Evolutionary conservation across 2,797 vertebrate species (phyloP).

Genomic region (Miichthys miiuy): DNA sequence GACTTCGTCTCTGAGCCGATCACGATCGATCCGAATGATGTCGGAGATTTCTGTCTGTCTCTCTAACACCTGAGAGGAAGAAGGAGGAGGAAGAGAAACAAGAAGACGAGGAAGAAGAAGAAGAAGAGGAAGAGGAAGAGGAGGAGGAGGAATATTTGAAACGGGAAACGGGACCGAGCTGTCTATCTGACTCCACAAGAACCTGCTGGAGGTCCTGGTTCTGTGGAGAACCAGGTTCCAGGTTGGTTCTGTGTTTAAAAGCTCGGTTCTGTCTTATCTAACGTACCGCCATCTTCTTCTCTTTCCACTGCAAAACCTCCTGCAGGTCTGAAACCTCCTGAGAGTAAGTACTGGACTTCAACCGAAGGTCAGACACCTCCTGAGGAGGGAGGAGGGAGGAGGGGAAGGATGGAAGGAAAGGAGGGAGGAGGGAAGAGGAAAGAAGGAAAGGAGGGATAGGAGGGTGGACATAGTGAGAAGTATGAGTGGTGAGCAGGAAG

Average conservation of each 20-base stretch:
- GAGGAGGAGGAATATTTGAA: constrained; percentile 23
- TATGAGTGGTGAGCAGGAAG: not conserved
- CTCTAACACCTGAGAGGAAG: constrained; percentile 90
- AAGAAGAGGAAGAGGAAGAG: not conserved
- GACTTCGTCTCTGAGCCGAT: constrained; percentile 91
- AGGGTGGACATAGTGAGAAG: not conserved
- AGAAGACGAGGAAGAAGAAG: not conserved
- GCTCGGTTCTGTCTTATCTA: not conserved
- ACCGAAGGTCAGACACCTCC: constrained; percentile 91
- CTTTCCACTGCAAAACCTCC: constrained; percentile 97
- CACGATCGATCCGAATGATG: constrained; percentile 89
- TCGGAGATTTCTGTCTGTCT: constrained; percentile 95
- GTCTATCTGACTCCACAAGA: no score
- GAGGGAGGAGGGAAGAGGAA: not conserved
- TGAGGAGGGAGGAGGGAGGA: constrained; percentile 59
- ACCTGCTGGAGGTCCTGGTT: no score
- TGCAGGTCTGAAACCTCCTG: constrained; percentile 94
- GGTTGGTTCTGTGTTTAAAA: no score
- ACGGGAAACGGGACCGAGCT: no score
- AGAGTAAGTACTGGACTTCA: constrained; percentile 87
- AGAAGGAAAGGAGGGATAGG: constrained; percentile 4
- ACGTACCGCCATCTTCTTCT: constrained; percentile 95
- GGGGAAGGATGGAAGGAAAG: not conserved
- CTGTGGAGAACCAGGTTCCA: no score
- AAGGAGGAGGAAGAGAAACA: not conserved